Evolutionary conservation across 2,888 invertebrate species (phyloP).

Genomic region (Lasioglossum figueresi): DNA sequence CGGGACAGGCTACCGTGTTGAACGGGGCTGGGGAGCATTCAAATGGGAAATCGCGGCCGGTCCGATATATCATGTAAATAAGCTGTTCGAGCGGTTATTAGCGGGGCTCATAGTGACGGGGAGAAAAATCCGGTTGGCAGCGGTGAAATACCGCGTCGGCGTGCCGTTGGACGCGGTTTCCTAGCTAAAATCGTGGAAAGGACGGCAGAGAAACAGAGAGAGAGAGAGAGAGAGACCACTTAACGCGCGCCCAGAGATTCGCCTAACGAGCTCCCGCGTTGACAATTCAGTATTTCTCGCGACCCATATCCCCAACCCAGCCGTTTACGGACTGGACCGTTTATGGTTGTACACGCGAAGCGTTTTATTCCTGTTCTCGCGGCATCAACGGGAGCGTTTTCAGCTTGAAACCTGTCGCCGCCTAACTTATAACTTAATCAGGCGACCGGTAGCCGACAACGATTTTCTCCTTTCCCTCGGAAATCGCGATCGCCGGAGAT

Average conservation of each 20-base stretch:
- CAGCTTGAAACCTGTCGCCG: slow-evolving; percentile 27
- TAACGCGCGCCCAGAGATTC: slow-evolving; percentile 48
- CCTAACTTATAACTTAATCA: slow-evolving; percentile 24
- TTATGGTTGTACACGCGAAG: slow-evolving; percentile 39
- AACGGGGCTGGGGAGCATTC: slow-evolving; percentile 73
- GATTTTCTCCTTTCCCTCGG: slow-evolving; percentile 10
- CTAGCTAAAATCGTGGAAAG: slow-evolving; percentile 50
- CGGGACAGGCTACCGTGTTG: slow-evolving; percentile 28
- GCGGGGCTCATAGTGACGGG: slow-evolving; percentile 70
- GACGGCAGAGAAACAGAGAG: not conserved
- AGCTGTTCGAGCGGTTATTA: slow-evolving; percentile 73
- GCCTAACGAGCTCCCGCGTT: slow-evolving; percentile 72
- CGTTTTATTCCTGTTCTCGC: slow-evolving; percentile 37
- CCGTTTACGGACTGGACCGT: slow-evolving; percentile 59
- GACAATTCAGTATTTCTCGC: slow-evolving; percentile 64
- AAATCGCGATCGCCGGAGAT: not conserved
- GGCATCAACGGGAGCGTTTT: slow-evolving; percentile 14
- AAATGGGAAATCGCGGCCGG: slow-evolving; percentile 58
- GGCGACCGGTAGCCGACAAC: not conserved
- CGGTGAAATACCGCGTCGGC: slow-evolving; percentile 71
- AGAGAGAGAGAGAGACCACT: not conserved
- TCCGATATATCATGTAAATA: slow-evolving; percentile 75
- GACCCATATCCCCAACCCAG: slow-evolving; percentile 47
- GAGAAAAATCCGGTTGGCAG: slow-evolving; percentile 72
- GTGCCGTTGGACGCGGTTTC: not conserved